A percentile compares a stretch with the other conserved stretches of the same genome.
Conservation (phyloP, 1,140 invertebrate species). For the Archivesica marissinica region DNA sequence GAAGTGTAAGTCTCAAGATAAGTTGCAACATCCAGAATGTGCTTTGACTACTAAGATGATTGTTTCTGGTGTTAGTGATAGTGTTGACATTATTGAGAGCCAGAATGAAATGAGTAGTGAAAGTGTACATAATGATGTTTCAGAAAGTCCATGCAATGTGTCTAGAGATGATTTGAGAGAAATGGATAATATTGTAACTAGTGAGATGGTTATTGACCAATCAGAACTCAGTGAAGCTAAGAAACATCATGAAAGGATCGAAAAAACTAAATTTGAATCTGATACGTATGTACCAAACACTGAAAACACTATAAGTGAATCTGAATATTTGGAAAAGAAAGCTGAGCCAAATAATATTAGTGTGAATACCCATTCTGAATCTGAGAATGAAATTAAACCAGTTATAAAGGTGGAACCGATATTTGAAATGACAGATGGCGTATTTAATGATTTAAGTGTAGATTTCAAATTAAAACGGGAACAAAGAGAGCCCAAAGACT, state of each 20-base stretch:
- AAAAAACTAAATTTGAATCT: neutral
- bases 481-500: neutral
- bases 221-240: neutral
- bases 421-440: neutral
- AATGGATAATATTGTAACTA: neutral
- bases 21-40: neutral
- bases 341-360: neutral
- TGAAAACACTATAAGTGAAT: neutral
- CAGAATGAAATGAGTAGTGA: neutral
- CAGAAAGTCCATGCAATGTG: neutral
- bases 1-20: neutral
- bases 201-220: neutral
- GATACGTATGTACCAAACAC: neutral
- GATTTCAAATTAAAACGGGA: neutral
- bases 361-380: neutral
- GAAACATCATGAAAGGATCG: neutral
- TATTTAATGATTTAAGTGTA: neutral
- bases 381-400: neutral
- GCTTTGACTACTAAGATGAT: neutral
- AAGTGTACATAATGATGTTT: neutral
- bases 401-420: neutral
- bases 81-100: neutral
- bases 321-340: neutral
- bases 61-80: neutral
- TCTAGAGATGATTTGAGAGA: neutral